Base-by-base conservation (phyloP, 2,888 invertebrate genomes). In the Neoaliturus tenellus region DNA sequence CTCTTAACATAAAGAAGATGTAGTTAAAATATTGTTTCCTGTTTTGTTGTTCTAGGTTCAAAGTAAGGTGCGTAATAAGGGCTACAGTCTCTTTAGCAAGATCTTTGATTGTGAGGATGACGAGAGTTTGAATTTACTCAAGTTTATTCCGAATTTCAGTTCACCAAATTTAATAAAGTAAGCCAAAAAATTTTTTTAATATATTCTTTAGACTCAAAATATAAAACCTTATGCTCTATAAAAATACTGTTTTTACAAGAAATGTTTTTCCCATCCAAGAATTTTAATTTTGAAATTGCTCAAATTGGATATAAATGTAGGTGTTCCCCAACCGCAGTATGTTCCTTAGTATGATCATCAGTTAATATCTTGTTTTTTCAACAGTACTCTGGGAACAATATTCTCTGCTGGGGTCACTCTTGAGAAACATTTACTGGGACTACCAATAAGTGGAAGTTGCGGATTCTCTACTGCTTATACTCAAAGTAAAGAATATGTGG, bases 41-140 rank as follows among this genome's bases (percentile, higher is more conserved):
- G n/a, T n/a, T n/a, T n/a, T n/a, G n/a, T n/a, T 55, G 8, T 31
- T 62, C 31, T 20, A 62, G 62, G 12, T 62, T 62, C 12, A 62
- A 28, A 2, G 14, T 28, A 17, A 62, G 31, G 12, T 62, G 12
- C 28, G 31, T 17, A 31, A 23, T 55, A 6, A 28, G 28, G 25
- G 31, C 10, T 62, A 62, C 17, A 62, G n/a, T 28, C 31, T 62
- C 25, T 31, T 28, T 14, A 62, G 62, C 17, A 62, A 62, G 17
- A 62, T 62, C 1, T 62, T 62, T 62, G 62, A 71, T 20, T 71
- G 71, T 71, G 71, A 71, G 28, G 71, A 71, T 71, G 71, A 71
- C 39, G 71, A 20, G 31, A 39, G 14, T 0, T 39, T 25, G 3
- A 71, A 39, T 25, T 39, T 39, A 23, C 23, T 41, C 23, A 71